phyloP scores from a whole-genome alignment of 1,140 invertebrate species.

The Drosophila kurseongensis region DNA sequence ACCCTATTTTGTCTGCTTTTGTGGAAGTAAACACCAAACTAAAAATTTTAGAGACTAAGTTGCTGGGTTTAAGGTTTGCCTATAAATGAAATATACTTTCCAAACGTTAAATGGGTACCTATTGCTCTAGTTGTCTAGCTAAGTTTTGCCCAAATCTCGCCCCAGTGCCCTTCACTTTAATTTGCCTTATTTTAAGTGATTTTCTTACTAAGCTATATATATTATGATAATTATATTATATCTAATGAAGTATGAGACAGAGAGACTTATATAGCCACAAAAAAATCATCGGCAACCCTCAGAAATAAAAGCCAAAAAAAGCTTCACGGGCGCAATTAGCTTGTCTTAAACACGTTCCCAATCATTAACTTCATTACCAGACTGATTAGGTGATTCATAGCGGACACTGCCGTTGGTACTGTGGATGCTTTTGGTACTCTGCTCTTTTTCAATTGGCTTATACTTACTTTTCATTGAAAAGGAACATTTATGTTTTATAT shows the following conservation, averaged over 20 bases:
- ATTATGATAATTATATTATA: conserved; percentile 71
- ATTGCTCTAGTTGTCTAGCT: conserved; percentile 28
- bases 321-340: conserved; percentile 51
- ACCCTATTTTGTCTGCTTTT: conserved; percentile 74
- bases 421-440: neutral
- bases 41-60: conserved; percentile 59
- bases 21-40: conserved; percentile 49
- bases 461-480: conserved; percentile 37
- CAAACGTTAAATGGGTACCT: conserved; percentile 4
- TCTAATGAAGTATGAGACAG: conserved; percentile 42
- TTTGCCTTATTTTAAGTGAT: conserved; percentile 80
- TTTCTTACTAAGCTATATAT: conserved; percentile 58
- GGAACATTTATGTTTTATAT: conserved; percentile 35
- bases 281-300: conserved; percentile 3
- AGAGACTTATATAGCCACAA: conserved; percentile 23
- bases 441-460: conserved; percentile 3
- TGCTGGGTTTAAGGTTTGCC: conserved; percentile 65
- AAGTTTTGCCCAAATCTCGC: conserved; percentile 55
- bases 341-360: neutral
- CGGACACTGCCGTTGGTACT: conserved; percentile 10
- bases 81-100: conserved; percentile 68
- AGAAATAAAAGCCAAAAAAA: conserved; percentile 11
- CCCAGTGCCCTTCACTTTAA: conserved; percentile 76
- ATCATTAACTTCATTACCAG: conserved; percentile 51
- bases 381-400: conserved; percentile 69